Evolutionary conservation across 2,888 invertebrate genomes (phyloP), one percentile per base, ranked within the genome.

Genomic region (Eupithecia abbreviata): DNA sequence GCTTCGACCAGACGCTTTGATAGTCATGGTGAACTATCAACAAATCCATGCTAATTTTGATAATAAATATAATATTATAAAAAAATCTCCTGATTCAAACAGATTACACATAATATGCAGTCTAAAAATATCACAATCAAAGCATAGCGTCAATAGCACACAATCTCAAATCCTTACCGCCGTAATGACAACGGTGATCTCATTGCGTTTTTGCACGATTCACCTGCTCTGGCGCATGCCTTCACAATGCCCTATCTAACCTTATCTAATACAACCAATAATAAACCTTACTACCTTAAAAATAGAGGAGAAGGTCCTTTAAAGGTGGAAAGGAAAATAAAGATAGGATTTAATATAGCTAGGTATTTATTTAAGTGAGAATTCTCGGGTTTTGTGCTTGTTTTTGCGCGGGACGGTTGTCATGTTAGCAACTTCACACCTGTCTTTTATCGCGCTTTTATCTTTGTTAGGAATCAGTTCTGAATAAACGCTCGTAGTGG

Each of bases 151-250:
- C 42, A 42, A 66, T 13, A 66, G 66, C 2, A 66, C 42, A 66
- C 66, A 42, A 66, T 66, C 66, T 66, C 66, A 66, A 42, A 66
- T 66, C 41, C 15, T 66, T 42, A 66, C 41, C 90, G 91, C 89
- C 85, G 85, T 86, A 90, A 89, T 88, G 30, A 62, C 89, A 87
- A 81, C 83, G 86, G 89, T 93, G 93, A 93, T 93, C 91, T 93
- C 93, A 92, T 89, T 88, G 90, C 90, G 92, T 92, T 93, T 93
- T 92, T 92, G 93, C 93, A 92, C 92, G 92, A 92, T 83, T 88
- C 87, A 85, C 86, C 86, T 90, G 89, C 86, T 82, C 84, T 43
- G 69, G 75, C 79, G 80, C 73, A 73, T 74, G 58, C 47, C 13
- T 66, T 62, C 13, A 78, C 66, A 70, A 62, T 9, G 55, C 1